Percentiles rank a stretch among this genome's conserved stretches.
Evolutionary conservation across 2,797 vertebrate species (phyloP).

Genomic region (Acestrorhynchus altus): DNA sequence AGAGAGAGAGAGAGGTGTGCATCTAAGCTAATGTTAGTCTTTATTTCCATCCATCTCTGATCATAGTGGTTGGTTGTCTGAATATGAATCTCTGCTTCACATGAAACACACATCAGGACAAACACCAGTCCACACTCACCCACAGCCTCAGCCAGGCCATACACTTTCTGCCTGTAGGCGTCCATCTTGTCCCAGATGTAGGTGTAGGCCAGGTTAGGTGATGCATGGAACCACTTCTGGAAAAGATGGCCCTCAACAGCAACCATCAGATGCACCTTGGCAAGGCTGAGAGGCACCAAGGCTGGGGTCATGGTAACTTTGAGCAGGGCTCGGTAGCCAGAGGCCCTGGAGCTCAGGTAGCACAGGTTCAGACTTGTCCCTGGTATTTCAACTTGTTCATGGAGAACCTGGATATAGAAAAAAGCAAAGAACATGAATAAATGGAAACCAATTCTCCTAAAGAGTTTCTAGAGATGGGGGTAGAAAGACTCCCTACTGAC

Average conservation of each 20-base stretch:
- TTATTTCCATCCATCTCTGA: not conserved
- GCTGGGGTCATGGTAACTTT: slow-evolving; percentile 89
- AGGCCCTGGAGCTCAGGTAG: slow-evolving; percentile 86
- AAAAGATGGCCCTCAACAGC: slow-evolving; percentile 89
- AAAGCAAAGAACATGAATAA: slow-evolving; percentile 12
- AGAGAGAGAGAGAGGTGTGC: too few species aligned
- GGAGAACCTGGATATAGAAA: slow-evolving; percentile 79
- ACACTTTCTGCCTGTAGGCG: slow-evolving; percentile 86
- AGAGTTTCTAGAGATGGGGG: not conserved
- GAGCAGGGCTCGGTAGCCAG: slow-evolving; percentile 86
- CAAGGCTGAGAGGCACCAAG: slow-evolving; percentile 85
- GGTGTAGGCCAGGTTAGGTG: slow-evolving; percentile 88
- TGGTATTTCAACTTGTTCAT: slow-evolving; percentile 88
- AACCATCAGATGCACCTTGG: slow-evolving; percentile 90
- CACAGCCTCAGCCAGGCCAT: slow-evolving; percentile 86
- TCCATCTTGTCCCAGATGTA: slow-evolving; percentile 92
- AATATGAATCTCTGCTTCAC: not conserved
- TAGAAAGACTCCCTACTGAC: not conserved
- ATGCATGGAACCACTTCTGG: slow-evolving; percentile 90
- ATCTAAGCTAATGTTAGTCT: too few species aligned
- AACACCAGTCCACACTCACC: slow-evolving; percentile 71
- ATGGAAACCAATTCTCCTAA: not conserved
- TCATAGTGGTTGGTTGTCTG: not conserved
- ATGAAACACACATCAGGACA: not conserved
- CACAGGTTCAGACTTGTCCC: slow-evolving; percentile 83